A percentile compares a stretch with the other conserved stretches of the same genome.
Conservation (phyloP, 2,113 vertebrate species). For the Indicator maculatus region DNA sequence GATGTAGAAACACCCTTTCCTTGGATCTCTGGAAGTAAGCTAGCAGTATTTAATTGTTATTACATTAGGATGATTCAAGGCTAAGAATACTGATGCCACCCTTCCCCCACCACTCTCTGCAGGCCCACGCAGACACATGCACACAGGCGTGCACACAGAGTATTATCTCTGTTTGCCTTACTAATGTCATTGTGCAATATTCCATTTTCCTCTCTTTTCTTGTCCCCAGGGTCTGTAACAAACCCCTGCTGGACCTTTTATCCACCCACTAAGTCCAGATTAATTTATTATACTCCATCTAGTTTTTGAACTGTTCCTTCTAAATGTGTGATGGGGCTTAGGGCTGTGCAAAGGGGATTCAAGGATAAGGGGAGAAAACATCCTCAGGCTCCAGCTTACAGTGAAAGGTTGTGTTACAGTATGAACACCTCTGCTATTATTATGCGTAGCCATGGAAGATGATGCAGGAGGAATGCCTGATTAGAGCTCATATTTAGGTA, state of each 20-base stretch:
- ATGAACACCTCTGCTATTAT: constrained; percentile 44
- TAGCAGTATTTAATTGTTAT: constrained; percentile 2
- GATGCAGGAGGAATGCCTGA: constrained; percentile 58
- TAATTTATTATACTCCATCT: constrained; percentile 73
- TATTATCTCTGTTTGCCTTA: constrained; percentile 57
- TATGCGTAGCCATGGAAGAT: constrained; percentile 59
- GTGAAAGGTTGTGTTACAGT: constrained; percentile 54
- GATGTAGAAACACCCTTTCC: constrained; percentile 33
- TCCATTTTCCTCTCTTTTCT: constrained; percentile 60
- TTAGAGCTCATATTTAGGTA: constrained; percentile 70
- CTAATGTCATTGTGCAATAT: constrained; percentile 51
- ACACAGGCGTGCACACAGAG: neutral
- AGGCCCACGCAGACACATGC: constrained; percentile 25
- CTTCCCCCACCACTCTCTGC: neutral
- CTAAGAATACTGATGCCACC: constrained; percentile 30
- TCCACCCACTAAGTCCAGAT: constrained; percentile 71
- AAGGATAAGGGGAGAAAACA: constrained; percentile 64
- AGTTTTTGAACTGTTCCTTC: constrained; percentile 70
- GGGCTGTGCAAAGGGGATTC: constrained; percentile 63
- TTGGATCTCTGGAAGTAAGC: constrained; percentile 18
- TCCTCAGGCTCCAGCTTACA: constrained; percentile 53
- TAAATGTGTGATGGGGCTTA: constrained; percentile 67
- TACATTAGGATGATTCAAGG: constrained; percentile 22
- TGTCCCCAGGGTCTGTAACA: constrained; percentile 53
- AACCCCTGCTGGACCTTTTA: constrained; percentile 67